Percentiles rank a stretch among this genome's conserved stretches.
These are phyloP conservation scores for Avahi laniger DNA, from an alignment of 2,797 vertebrate species.

Conservation along the genomic window DNA sequence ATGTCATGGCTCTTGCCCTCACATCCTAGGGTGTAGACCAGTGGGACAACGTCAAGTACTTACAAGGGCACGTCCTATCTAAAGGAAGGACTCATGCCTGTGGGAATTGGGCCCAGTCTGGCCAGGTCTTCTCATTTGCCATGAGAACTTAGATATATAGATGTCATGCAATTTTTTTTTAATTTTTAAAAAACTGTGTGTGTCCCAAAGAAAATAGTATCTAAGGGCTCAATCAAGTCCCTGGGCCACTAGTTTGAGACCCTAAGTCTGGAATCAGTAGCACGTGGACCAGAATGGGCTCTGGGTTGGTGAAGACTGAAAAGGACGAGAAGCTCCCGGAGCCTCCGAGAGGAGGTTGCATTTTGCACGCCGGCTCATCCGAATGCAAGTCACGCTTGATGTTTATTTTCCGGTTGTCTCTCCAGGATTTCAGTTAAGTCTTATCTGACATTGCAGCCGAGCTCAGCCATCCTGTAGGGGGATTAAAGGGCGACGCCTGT, in stretches of 20 bases:
- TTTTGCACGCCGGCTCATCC: constrained; percentile 2
- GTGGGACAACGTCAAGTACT: not conserved
- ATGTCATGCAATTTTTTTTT: not conserved
- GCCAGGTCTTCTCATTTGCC: not conserved
- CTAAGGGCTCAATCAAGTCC: not conserved
- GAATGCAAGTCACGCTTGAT: not conserved
- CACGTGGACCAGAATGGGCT: not conserved
- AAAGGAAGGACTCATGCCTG: not conserved
- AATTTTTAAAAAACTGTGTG: not conserved
- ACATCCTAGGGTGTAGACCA: no score
- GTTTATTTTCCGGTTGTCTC: constrained; percentile 58
- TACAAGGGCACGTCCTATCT: not conserved
- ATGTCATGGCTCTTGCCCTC: not conserved
- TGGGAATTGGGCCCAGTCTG: not conserved
- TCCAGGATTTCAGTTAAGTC: constrained; percentile 56
- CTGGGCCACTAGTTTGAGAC: not conserved
- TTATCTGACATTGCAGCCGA: constrained; percentile 35
- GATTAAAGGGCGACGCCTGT: constrained; percentile 20
- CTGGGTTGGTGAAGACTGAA: not conserved
- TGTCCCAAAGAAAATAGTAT: not conserved
- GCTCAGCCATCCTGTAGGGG: not conserved
- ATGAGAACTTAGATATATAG: not conserved
- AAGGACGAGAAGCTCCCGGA: not conserved
- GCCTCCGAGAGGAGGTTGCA: not conserved
- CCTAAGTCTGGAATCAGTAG: not conserved